Base-by-base conservation (phyloP, 2,888 invertebrate species). In the Ceratothoa steindachneri region DNA sequence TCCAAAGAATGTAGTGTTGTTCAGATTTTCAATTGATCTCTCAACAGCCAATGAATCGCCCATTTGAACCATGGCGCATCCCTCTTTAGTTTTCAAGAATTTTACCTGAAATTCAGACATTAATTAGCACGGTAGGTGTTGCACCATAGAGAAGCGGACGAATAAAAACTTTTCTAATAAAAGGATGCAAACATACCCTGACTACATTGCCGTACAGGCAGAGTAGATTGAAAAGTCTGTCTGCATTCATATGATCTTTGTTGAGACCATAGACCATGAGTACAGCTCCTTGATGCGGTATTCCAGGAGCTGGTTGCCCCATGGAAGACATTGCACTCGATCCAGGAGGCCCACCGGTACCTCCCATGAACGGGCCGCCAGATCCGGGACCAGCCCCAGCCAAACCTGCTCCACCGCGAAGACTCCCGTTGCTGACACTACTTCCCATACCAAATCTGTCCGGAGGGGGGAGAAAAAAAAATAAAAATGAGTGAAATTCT, bases 41-140 rank as follows among this genome's bases (percentile, higher is more conserved):
- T 97, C 97, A 55, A 97, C 96, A 9, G 97, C 93, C 74, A 93
- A 90, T 15, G 91, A 90, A 85, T 97, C 97, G 7, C 97, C 97
- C 95, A 99, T 95, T 86, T 99, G 97, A 70, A 98, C 93, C 98
- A 99, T 99, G 65, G 97, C 97, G 73, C 97, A 96, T 80, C 98
- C 98, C 83, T 97, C 96, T 87, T 98, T 99, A 78, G 95, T 95
- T 87, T 97, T 96, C 85, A 99, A 87, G 87, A 98, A 99, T 87
- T 98, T 98, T 84, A 98, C 74, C 79, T 79, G 70, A n/a, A n/a
- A n/a, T n/a, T n/a, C n/a, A n/a, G n/a, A n/a, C n/a, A n/a, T n/a
- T n/a, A n/a, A n/a, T n/a, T n/a, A n/a, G n/a, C n/a, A n/a, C 9
- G n/a, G 9, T 51, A 51, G n/a, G 9, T 51, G 9, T 12, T 12